Conservation (phyloP, 2,888 invertebrate genomes). For the Coleophora flavipennella region DNA sequence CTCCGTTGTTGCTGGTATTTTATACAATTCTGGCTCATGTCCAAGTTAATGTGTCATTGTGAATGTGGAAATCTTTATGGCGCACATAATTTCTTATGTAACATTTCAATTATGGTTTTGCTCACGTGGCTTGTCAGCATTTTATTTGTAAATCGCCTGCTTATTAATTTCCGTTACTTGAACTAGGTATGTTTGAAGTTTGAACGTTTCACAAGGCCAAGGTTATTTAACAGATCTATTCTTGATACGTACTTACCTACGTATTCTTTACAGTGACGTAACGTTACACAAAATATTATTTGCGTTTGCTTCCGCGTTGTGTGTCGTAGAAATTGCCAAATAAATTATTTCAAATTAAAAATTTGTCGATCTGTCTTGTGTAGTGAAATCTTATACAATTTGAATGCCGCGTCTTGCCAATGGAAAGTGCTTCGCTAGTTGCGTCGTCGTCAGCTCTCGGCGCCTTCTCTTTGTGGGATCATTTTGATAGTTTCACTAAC, state of each 20-base stretch:
- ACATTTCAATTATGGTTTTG: no score
- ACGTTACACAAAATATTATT: no score
- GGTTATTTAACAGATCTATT: conserved; percentile 28
- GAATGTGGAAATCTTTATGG: no score
- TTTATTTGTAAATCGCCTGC: not conserved
- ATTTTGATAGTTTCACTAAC: conserved; percentile 51
- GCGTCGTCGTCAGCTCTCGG: conserved; percentile 27
- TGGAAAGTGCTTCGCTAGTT: conserved; percentile 44
- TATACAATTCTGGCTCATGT: no score
- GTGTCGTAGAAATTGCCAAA: no score
- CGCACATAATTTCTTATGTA: no score
- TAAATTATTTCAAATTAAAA: no score
- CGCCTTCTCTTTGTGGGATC: conserved; percentile 46
- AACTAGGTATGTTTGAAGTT: conserved; percentile 18
- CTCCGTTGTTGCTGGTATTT: not conserved
- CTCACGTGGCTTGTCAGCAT: not conserved
- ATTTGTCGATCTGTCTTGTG: conserved; percentile 14
- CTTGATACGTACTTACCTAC: no score
- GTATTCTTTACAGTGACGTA: conserved; percentile 1
- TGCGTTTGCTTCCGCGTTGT: no score
- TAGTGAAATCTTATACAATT: conserved; percentile 34
- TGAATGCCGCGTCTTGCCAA: conserved; percentile 39
- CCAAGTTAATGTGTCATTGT: no score
- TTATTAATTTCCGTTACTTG: conserved; percentile 15
- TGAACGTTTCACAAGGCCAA: conserved; percentile 42